Evolutionary conservation across 1,140 invertebrate species (phyloP), one percentile per base, ranked within the genome.

Genomic region (Acromyrmex echinatior): DNA sequence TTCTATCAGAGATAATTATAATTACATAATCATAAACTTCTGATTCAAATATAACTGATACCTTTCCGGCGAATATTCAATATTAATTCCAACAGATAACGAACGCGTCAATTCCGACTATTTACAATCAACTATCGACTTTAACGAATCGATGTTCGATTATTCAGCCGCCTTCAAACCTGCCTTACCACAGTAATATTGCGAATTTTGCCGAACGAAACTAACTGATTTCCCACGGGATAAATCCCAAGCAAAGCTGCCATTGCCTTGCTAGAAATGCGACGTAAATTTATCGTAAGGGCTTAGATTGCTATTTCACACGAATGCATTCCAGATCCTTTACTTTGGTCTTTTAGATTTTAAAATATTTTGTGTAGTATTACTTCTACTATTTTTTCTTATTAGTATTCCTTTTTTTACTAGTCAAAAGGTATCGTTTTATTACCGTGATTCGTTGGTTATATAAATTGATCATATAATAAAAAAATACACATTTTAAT

Each of bases 191-290:
- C 80, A 53, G 77, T 86, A 86, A 87, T 86, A 56, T 76, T 60
- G 28, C 90, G 80, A 89, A 81, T 91, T 89, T 89, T 68, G 76
- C 84, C 74, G 77, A 91, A 91, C 87, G 81, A 91, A 91, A 91
- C 90, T 86, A 91, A 88, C 88, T 91, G 90, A 91, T 91, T 91
- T 91, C 90, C 92, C 92, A 86, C 49, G 90, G 91, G 91, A 91
- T 91, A 90, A 91, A 92, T 92, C 87, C 87, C 86, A 73, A 74
- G 82, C 56, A 81, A 87, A 89, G 84, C 74, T 60, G 73, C 82
- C 86, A 74, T 51, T 60, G 76, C 77, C 78, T 79, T 58, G 49
- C 62, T 70, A 60, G 77, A 88, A 90, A 87, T 85, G 80, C 80
- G 86, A 86, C 73, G 87, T 87, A 88, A 86, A 92, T 88, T 90